phyloP scores from a whole-genome alignment of 2,888 invertebrate species.

The Anaspis maculata region DNA sequence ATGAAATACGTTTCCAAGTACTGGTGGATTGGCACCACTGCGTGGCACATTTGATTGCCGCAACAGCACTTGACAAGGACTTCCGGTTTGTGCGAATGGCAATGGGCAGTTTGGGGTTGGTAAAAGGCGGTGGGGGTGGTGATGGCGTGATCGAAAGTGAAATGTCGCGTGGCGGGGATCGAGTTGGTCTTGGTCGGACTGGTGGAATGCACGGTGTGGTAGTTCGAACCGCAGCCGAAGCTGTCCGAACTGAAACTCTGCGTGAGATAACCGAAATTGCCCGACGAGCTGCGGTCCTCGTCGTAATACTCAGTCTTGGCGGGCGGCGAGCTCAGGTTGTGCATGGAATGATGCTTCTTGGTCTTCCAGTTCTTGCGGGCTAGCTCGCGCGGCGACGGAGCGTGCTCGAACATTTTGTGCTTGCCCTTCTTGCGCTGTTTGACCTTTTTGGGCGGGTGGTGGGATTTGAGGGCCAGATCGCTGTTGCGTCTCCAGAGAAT shows the following conservation, averaged over 20 bases:
- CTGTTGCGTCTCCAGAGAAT: conserved; percentile 1
- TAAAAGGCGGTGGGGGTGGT: too few relatives aligned
- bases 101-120: too few relatives aligned
- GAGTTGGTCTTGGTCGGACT: too few relatives aligned
- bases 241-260: conserved; percentile 5
- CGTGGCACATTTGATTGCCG: conserved; percentile 26
- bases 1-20: conserved; percentile 41
- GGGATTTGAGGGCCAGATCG: background rate
- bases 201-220: too few relatives aligned
- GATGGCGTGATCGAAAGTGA: too few relatives aligned
- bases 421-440: conserved; percentile 1
- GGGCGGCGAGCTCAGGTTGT: too few relatives aligned
- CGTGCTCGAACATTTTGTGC: conserved; percentile 5
- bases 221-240: too few relatives aligned
- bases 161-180: too few relatives aligned
- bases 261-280: too few relatives aligned
- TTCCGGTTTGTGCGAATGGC: too few relatives aligned
- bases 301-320: too few relatives aligned
- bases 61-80: conserved; percentile 32
- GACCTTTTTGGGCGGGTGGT: background rate
- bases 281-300: conserved; percentile 3
- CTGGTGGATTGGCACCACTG: conserved; percentile 38
- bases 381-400: conserved; percentile 30
- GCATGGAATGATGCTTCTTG: conserved; percentile 41
- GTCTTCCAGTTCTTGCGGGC: conserved; percentile 32